A percentile compares a stretch with the other conserved stretches of the same genome.
phyloP scores from a whole-genome alignment of 2,888 invertebrate genomes.

The Phaonia tiefii region DNA sequence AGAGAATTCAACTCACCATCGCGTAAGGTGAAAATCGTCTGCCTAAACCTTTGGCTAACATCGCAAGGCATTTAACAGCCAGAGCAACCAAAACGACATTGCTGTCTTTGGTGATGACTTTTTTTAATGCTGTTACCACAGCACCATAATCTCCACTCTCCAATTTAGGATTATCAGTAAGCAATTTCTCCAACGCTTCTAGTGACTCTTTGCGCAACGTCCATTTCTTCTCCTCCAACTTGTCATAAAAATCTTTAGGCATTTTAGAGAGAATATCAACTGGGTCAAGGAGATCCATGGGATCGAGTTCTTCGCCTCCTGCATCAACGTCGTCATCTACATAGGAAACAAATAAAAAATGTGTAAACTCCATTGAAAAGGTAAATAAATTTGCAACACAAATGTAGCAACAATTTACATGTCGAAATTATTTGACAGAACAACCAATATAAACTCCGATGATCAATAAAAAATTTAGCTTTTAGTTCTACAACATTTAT shows the following conservation, averaged over 20 bases:
- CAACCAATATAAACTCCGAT: too few species aligned
- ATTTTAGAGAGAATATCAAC: constrained; percentile 96
- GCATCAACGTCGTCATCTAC: constrained; percentile 81
- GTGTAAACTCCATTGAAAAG: too few species aligned
- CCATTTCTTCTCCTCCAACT: constrained; percentile 97
- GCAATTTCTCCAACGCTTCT: constrained; percentile 89
- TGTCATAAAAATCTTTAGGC: constrained; percentile 97
- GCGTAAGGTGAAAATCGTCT: constrained; percentile 94
- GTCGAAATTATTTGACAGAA: too few species aligned
- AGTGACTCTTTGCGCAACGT: constrained; percentile 96
- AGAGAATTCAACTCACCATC: constrained; percentile 75
- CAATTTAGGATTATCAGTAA: constrained; percentile 89
- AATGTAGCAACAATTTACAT: too few species aligned
- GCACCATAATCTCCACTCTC: constrained; percentile 97
- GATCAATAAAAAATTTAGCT: too few species aligned
- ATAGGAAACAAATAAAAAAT: too few species aligned
- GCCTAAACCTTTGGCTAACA: constrained; percentile 92
- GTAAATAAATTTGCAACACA: too few species aligned
- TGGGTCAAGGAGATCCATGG: constrained; percentile 94
- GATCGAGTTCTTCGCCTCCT: constrained; percentile 86
- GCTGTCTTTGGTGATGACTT: constrained; percentile 95
- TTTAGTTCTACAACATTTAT: too few species aligned
- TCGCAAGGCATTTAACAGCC: constrained; percentile 91
- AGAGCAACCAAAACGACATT: constrained; percentile 96
- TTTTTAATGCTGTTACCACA: constrained; percentile 91